phyloP scores from a whole-genome alignment of 2,888 invertebrate species.

The Ornithoptera alexandrae region DNA sequence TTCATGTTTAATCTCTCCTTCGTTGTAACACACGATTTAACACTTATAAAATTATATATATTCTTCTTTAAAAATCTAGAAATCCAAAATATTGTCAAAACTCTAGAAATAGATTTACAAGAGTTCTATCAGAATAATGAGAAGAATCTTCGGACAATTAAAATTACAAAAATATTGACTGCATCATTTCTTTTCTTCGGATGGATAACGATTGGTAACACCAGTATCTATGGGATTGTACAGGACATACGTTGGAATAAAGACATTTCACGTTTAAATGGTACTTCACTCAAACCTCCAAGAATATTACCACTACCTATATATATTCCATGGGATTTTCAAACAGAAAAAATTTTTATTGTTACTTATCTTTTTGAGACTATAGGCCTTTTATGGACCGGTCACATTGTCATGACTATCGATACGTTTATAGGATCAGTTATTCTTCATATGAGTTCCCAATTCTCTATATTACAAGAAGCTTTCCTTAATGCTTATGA shows the following conservation, averaged over 20 bases:
- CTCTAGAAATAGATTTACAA: constrained; percentile 59
- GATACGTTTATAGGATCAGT: constrained; percentile 72
- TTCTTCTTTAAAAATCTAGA: constrained; percentile 67
- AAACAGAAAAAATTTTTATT: constrained; percentile 56
- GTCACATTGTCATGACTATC: constrained; percentile 71
- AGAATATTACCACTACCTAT: constrained; percentile 70
- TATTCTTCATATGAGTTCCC: constrained; percentile 70
- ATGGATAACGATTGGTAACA: constrained; percentile 69
- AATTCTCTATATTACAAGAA: constrained; percentile 63
- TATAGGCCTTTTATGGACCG: constrained; percentile 69
- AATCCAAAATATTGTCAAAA: constrained; percentile 65
- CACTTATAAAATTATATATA: constrained; percentile 66
- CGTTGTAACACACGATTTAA: constrained; percentile 71
- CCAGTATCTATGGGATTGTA: constrained; percentile 62
- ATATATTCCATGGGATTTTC: constrained; percentile 72
- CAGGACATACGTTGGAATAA: constrained; percentile 65
- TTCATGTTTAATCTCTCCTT: constrained; percentile 76
- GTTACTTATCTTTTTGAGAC: constrained; percentile 65
- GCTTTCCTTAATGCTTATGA: constrained; percentile 63
- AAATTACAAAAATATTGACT: constrained; percentile 56
- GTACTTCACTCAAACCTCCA: constrained; percentile 45
- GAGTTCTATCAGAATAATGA: constrained; percentile 62
- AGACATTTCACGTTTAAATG: constrained; percentile 51
- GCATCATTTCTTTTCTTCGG: constrained; percentile 66
- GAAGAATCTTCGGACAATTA: constrained; percentile 55